phyloP scores from a whole-genome alignment of 2,888 invertebrate genomes.

The Sphaerophoria taeniata region DNA sequence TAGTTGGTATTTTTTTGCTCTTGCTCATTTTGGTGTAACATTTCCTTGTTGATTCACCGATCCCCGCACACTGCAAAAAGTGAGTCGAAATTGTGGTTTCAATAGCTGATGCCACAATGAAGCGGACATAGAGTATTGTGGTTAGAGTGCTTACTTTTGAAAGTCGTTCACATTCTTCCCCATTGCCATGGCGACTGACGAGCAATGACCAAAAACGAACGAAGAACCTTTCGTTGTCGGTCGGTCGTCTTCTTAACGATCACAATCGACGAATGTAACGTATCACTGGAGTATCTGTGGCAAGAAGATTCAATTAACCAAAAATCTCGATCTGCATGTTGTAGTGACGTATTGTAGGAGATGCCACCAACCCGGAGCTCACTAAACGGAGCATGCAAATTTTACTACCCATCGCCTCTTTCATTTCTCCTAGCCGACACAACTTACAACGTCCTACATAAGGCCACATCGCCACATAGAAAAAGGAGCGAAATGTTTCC shows the following conservation, averaged over 20 bases:
- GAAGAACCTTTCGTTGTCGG: not conserved
- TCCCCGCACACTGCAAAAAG: constrained; percentile 39
- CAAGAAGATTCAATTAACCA: constrained; percentile 71
- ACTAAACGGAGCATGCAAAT: constrained; percentile 60
- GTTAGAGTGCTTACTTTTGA: constrained; percentile 67
- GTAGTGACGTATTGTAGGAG: constrained; percentile 63
- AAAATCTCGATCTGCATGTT: constrained; percentile 57
- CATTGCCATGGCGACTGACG: constrained; percentile 29
- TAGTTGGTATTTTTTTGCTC: not conserved
- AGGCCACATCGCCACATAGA: constrained; percentile 18
- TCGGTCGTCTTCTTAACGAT: constrained; percentile 41
- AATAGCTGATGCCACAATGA: constrained; percentile 25
- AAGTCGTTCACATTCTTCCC: constrained; percentile 54
- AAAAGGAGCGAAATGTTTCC: constrained; percentile 50
- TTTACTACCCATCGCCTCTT: constrained; percentile 17
- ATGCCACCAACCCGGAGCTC: constrained; percentile 42
- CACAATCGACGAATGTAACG: constrained; percentile 58
- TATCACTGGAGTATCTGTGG: constrained; percentile 64
- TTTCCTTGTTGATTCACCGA: constrained; percentile 72
- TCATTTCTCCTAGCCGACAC: constrained; percentile 7
- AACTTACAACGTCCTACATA: constrained; percentile 35
- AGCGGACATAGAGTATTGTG: constrained; percentile 58
- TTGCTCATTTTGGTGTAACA: constrained; percentile 64
- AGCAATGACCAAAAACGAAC: not conserved
- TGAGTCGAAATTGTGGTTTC: constrained; percentile 40